These are phyloP conservation scores for Euphonia xanthogaster DNA, from an alignment of 2,797 vertebrate genomes.

Conservation along the genomic window DNA sequence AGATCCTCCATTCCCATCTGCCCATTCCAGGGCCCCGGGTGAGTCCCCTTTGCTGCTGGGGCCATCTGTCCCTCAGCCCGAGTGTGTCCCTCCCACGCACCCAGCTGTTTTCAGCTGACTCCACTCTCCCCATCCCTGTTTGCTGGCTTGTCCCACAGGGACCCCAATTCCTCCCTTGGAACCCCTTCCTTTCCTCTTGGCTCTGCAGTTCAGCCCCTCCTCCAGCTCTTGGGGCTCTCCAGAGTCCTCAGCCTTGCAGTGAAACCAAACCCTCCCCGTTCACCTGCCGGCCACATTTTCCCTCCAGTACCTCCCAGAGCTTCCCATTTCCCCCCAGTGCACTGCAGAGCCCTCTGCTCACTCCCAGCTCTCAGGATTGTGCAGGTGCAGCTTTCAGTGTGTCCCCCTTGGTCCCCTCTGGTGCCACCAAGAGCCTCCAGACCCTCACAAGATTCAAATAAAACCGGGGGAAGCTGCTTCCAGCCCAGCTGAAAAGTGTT, in stretches of 20 bases:
- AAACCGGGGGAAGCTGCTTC: not conserved
- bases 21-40: accelerated
- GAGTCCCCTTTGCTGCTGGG: not conserved
- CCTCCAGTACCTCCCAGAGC: not conserved
- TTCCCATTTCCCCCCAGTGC: not conserved
- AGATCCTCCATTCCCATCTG: not conserved
- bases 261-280: not conserved
- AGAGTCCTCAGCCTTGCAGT: not conserved
- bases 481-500: not conserved
- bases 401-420: too few relatives aligned
- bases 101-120: too few relatives aligned
- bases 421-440: not conserved
- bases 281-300: not conserved
- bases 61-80: not conserved
- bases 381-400: not conserved
- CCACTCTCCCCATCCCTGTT: not conserved
- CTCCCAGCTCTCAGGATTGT: not conserved
- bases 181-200: not conserved
- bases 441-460: not conserved
- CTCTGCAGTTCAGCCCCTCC: too few relatives aligned
- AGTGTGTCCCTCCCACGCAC: accelerated
- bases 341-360: not conserved
- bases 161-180: not conserved
- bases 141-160: not conserved
- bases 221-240: not conserved